Base-by-base conservation (phyloP, 2,888 invertebrate genomes). In the Cryptosula pallasiana region DNA sequence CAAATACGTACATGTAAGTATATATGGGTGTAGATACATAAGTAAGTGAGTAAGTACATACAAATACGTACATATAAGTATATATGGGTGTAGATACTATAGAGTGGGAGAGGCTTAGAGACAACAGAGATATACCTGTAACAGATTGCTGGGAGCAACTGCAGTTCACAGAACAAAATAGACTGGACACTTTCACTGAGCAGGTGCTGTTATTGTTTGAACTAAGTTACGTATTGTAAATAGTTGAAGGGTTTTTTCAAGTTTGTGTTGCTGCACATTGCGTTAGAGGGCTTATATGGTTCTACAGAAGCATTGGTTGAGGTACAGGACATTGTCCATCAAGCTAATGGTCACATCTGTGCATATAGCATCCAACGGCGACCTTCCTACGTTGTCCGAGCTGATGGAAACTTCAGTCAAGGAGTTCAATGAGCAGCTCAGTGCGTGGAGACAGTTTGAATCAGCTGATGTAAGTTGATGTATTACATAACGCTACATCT, bases 81-180 rank as follows among this genome's bases (percentile, higher is more conserved):
- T 20, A 13, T 45, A 45, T 45, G 9, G 9, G 20, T 55, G 20
- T 72, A 78, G 88, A 89, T 81, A 87, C 88, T 69, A 88, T 89
- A 71, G 85, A 87, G 71, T 90, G 89, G 88, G 86, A 88, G 72
- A 84, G 87, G 69, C 82, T 90, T 69, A 77, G 81, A 69, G 92
- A 93, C 86, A 93, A 93, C 85, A 88, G 92, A 57, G 93, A 94
- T 83, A 86, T 92, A 34, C 87, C 88, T 74, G 90, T 91, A 5
- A 89, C 91, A 79, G 87, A 89, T 13, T 88, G 88, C 77, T 92
- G 90, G 89, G 90, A 92, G 35, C 81, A 34, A 27, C 2, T 13
- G 29, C 25, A 9, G 25, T 63, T 63, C 32, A 63, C 63, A 27
- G 9, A 20, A 27, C 13, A 27, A 2, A 2, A 63, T 34, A 20